A percentile compares a stretch with the other conserved stretches of the same genome.
Conservation (phyloP, 2,797 vertebrate genomes). For the Alca torda region DNA sequence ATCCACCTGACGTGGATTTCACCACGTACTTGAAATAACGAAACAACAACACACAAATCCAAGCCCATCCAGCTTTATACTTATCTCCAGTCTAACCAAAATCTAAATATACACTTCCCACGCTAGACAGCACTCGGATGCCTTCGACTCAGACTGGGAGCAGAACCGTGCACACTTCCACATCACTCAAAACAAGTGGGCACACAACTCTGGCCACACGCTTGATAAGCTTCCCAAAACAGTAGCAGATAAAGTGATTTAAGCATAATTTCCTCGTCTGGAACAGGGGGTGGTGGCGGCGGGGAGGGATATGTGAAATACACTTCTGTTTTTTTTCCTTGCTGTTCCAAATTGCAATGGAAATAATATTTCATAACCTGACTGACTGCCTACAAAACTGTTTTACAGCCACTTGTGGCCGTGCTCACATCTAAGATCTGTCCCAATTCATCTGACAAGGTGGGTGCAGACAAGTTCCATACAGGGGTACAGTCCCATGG, state of each 20-base stretch:
- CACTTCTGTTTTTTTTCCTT: rapidly evolving
- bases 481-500: rapidly evolving
- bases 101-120: neutral
- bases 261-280: neutral
- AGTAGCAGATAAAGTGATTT: neutral
- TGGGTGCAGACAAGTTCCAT: neutral
- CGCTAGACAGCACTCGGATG: neutral
- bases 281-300: neutral
- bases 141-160: neutral
- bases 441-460: neutral
- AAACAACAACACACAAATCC: neutral
- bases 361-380: neutral
- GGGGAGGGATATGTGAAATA: neutral
- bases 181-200: neutral
- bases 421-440: rapidly evolving
- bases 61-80: neutral
- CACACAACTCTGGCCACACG: neutral
- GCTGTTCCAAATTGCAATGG: neutral
- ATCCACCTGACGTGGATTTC: neutral
- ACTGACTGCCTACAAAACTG: neutral
- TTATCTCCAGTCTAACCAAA: neutral
- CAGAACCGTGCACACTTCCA: neutral
- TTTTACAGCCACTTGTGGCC: neutral
- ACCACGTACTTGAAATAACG: neutral
- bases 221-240: neutral